A percentile compares a stretch with the other conserved stretches of the same genome.
These are phyloP conservation scores for Nasonia vitripennis DNA, from an alignment of 1,140 invertebrate genomes.

Conservation along the genomic window DNA sequence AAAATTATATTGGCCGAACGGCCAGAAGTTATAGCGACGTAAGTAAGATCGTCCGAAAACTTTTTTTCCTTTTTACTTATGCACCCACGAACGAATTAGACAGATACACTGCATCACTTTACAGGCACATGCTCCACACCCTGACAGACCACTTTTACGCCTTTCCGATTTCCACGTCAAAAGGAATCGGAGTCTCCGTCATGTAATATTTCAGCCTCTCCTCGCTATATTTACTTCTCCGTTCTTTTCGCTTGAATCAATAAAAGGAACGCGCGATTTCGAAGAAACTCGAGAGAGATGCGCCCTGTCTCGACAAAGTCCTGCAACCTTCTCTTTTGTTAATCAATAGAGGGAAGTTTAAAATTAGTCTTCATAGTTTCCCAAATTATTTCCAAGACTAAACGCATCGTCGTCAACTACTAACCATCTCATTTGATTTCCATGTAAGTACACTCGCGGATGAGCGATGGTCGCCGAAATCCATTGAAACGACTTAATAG, in stretches of 20 bases:
- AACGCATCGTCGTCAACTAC: too few species aligned
- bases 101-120: too few species aligned
- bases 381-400: too few species aligned
- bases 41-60: too few species aligned
- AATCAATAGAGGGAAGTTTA: background rate
- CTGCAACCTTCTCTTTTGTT: background rate
- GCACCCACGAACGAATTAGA: too few species aligned
- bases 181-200: background rate
- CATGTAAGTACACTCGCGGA: background rate
- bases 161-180: background rate
- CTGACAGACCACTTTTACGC: background rate
- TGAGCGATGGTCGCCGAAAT: background rate
- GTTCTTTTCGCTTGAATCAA: background rate
- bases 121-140: background rate
- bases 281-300: background rate
- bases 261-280: background rate
- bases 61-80: too few species aligned
- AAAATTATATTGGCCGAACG: too few species aligned
- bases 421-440: too few species aligned
- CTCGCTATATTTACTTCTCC: background rate
- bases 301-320: background rate
- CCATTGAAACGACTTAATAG: background rate
- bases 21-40: too few species aligned
- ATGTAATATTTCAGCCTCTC: background rate
- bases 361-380: too few species aligned